Evolutionary conservation across 2,888 invertebrate genomes (phyloP), one percentile per base, ranked within the genome.

Genomic region (Athripsodes cinereus): DNA sequence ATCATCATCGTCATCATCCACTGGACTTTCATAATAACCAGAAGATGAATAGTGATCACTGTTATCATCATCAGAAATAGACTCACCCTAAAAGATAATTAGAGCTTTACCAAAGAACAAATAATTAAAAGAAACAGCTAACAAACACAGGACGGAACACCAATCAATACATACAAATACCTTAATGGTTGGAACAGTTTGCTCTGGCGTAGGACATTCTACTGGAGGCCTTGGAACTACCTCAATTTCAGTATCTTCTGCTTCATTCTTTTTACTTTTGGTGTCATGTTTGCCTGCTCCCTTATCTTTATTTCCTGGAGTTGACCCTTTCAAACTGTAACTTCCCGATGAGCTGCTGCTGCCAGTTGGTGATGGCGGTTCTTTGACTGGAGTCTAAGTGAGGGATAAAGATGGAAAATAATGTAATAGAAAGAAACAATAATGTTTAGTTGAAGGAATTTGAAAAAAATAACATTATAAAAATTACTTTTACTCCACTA

Each of bases 21-120:
- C 81, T 13, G 87, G 86, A 69, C 87, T 87, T 71, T 87, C 87
- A 68, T 87, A 87, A 70, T 87, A 87, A 1, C 87, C 87, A 2
- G 87, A 86, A 3, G 87, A 87, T 31, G 87, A 87, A 70, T 87
- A 87, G 62, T 85, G 84, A 63, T 79, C 84, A 72, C 85, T 86
- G 69, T 84, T 75, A 69, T 87, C 86, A 66, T 86, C 86, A 66
- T 87, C 86, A 6, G 84, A 84, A 57, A 83, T 68, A 6, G 86
- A 86, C 55, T 78, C 75, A 0, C 81, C 79, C 74, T 84, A 64
- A 34, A 55, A 58, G 51, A 57, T 19, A 6, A 51, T 2, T 11
- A n/a, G 2, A 3, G 19, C 13, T 21, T 48, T 8, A 3, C 5
- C 5, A 44, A 44, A 5, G 3, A 44, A 44, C 18, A 44, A 5